A percentile compares a stretch with the other conserved stretches of the same genome.
Conservation (phyloP, 2,113 vertebrate genomes). For the Ciconia stormi region DNA sequence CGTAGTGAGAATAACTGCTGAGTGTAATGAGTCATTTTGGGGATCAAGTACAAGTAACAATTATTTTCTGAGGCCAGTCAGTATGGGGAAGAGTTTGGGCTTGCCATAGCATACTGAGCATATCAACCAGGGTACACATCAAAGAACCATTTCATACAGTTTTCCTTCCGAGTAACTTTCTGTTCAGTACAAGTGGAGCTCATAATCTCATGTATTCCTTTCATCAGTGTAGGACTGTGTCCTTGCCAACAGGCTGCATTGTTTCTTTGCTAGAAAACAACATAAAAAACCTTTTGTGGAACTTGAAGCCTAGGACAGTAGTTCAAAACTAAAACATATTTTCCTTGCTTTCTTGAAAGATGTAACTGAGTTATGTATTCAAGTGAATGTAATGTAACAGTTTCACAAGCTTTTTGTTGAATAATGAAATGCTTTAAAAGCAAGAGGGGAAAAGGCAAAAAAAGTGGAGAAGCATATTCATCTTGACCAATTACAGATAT, state of each 20-base stretch:
- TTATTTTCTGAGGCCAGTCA: background rate
- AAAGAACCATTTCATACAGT: background rate
- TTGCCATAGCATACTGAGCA: background rate
- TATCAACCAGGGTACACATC: background rate
- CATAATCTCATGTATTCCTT: slow-evolving; percentile 17
- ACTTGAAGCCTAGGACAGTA: background rate
- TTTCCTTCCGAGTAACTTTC: slow-evolving; percentile 12
- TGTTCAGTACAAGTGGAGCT: slow-evolving; percentile 40
- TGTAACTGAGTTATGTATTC: background rate
- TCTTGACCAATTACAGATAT: background rate
- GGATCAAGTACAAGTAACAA: background rate
- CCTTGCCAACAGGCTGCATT: slow-evolving; percentile 1
- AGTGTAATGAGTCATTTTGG: background rate
- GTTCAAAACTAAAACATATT: background rate
- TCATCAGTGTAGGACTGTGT: background rate
- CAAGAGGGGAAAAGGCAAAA: background rate
- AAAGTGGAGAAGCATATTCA: background rate
- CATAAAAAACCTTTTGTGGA: background rate
- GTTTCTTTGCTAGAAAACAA: slow-evolving; percentile 22
- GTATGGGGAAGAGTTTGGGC: background rate
- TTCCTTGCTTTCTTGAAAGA: background rate
- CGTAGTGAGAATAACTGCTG: background rate
- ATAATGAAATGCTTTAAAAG: background rate
- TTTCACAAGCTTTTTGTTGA: background rate
- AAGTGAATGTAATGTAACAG: background rate